These are phyloP conservation scores for Myotis vivesi DNA, from an alignment of 2,797 vertebrate species.

Conservation along the genomic window DNA sequence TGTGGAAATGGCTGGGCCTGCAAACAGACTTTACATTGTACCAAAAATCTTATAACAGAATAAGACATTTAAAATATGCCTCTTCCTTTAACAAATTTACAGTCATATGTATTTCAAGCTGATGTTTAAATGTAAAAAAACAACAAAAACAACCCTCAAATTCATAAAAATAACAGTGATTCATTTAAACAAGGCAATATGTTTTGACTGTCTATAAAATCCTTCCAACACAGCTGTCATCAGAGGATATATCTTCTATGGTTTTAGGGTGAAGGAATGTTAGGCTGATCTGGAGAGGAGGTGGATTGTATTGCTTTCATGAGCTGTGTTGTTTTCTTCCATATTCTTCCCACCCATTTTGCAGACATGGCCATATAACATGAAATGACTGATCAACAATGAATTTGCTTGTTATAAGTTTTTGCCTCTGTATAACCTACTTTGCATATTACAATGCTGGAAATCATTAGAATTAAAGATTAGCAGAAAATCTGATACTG, in stretches of 20 bases:
- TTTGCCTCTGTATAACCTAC: neutral
- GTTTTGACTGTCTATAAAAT: neutral
- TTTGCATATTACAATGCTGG: neutral
- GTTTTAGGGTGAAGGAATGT: neutral
- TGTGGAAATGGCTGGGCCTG: neutral
- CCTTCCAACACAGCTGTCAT: neutral
- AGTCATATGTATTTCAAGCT: neutral
- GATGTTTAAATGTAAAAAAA: neutral
- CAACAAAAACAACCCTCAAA: neutral
- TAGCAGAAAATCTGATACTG: neutral
- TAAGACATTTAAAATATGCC: neutral
- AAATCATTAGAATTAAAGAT: slow-evolving; percentile 14
- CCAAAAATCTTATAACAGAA: neutral
- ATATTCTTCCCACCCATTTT: neutral
- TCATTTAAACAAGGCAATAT: neutral
- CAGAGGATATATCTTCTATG: neutral
- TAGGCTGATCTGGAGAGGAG: neutral
- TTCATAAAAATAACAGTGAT: neutral
- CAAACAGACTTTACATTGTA: neutral
- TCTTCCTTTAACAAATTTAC: neutral
- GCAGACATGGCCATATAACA: neutral
- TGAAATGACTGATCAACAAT: neutral
- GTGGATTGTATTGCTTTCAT: neutral
- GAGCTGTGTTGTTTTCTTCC: neutral
- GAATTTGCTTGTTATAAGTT: neutral